Percentiles rank a stretch among this genome's conserved stretches.
These are phyloP conservation scores for Ophion obscuratus DNA, from an alignment of 2,888 invertebrate genomes.

Conservation along the genomic window DNA sequence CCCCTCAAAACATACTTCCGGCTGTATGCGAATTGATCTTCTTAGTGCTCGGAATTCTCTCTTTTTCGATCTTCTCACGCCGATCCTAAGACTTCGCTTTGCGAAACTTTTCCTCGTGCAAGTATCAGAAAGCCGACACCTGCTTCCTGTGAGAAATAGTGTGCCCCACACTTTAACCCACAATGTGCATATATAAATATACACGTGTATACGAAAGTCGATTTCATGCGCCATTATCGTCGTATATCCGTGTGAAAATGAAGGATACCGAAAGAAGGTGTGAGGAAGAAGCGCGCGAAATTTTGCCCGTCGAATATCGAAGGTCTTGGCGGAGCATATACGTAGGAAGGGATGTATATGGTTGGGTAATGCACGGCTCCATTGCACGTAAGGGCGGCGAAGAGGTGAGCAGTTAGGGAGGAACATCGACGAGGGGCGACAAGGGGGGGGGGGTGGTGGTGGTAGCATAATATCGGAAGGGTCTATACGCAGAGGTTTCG, in stretches of 20 bases:
- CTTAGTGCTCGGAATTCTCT: slow-evolving; percentile 8
- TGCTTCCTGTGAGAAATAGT: slow-evolving; percentile 47
- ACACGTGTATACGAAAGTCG: slow-evolving; percentile 19
- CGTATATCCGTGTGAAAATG: slow-evolving; percentile 63
- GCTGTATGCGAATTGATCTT: slow-evolving; percentile 18
- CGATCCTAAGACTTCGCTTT: slow-evolving; percentile 29
- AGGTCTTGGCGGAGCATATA: slow-evolving; percentile 31
- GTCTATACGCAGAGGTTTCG: slow-evolving; percentile 19
- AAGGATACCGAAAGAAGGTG: slow-evolving; percentile 51
- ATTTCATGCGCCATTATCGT: slow-evolving; percentile 63
- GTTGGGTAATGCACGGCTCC: slow-evolving; percentile 48
- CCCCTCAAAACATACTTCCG: slow-evolving; percentile 4
- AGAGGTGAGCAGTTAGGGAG: slow-evolving; percentile 28
- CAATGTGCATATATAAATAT: not conserved
- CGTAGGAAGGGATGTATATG: not conserved
- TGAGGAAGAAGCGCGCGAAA: slow-evolving; percentile 51
- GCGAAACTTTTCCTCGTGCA: slow-evolving; percentile 53
- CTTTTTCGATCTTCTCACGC: slow-evolving; percentile 35
- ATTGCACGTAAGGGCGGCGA: slow-evolving; percentile 41
- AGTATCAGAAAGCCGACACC: slow-evolving; percentile 62
- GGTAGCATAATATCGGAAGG: slow-evolving; percentile 12
- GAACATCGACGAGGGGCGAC: not conserved
- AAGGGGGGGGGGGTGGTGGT: not conserved
- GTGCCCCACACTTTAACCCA: not conserved
- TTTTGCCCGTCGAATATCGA: slow-evolving; percentile 57